Conservation (phyloP, 2,888 invertebrate genomes). For the Monopis laevigella region DNA sequence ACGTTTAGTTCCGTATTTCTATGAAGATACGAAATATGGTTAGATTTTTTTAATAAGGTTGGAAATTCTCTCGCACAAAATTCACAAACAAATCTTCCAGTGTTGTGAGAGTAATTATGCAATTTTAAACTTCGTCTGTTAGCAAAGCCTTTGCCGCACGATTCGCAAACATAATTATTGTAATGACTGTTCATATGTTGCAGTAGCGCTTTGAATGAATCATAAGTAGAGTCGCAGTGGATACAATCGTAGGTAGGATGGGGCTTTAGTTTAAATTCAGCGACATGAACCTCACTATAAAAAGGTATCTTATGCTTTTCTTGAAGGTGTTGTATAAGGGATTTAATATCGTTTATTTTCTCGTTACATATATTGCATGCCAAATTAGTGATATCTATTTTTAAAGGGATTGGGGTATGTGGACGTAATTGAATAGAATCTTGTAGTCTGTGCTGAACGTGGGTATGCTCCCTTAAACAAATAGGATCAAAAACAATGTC, state of each 20-base stretch:
- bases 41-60: slow-evolving; percentile 31
- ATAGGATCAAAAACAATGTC: slow-evolving; percentile 36
- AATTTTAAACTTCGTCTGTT: slow-evolving; percentile 30
- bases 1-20: slow-evolving; percentile 41
- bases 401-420: slow-evolving; percentile 21
- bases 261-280: slow-evolving; percentile 47
- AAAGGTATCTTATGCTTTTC: slow-evolving; percentile 32
- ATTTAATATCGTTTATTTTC: slow-evolving; percentile 27
- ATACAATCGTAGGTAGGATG: slow-evolving; percentile 44
- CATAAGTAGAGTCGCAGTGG: slow-evolving; percentile 42
- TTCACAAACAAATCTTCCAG: slow-evolving; percentile 30
- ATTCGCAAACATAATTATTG: slow-evolving; percentile 53
- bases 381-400: slow-evolving; percentile 35
- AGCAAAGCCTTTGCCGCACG: slow-evolving; percentile 53
- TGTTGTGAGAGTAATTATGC: slow-evolving; percentile 38
- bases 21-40: slow-evolving; percentile 51
- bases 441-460: neutral
- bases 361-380: slow-evolving; percentile 33
- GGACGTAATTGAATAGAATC: neutral
- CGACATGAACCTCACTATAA: slow-evolving; percentile 41
- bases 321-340: slow-evolving; percentile 35
- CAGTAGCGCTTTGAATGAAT: slow-evolving; percentile 52
- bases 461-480: slow-evolving; percentile 27
- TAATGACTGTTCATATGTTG: slow-evolving; percentile 55
- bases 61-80: slow-evolving; percentile 32